Percentiles rank a stretch among this genome's conserved stretches.
Evolutionary conservation across 2,113 vertebrate species (phyloP).

Genomic region (Larimichthys crocea): DNA sequence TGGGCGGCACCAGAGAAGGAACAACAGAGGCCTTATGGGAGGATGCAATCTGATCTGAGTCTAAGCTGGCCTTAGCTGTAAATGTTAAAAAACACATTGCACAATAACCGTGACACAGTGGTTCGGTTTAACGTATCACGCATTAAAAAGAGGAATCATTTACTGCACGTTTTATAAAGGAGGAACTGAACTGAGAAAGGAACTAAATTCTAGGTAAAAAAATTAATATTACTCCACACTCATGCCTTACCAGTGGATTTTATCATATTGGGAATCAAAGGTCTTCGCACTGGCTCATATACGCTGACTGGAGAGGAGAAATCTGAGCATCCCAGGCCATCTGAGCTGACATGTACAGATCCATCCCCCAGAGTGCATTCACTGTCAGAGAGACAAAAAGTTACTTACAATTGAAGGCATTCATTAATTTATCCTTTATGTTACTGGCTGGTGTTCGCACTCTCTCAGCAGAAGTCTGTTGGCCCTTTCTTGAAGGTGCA

Average conservation of each 20-base stretch:
- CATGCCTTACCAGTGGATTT: constrained; percentile 63
- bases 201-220: background rate
- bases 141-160: background rate
- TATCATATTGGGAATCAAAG: constrained; percentile 54
- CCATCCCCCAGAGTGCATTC: constrained; percentile 75
- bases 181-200: background rate
- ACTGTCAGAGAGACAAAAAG: constrained; percentile 67
- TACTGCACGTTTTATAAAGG: background rate
- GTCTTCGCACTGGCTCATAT: constrained; percentile 66
- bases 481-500: constrained; percentile 87
- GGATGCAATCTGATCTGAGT: constrained; percentile 12
- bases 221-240: background rate
- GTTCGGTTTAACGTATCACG: background rate
- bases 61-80: constrained; percentile 41
- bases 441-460: constrained; percentile 62
- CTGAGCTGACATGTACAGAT: constrained; percentile 81
- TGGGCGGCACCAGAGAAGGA: constrained; percentile 17
- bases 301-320: constrained; percentile 73
- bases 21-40: constrained; percentile 35
- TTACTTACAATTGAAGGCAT: constrained; percentile 6
- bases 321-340: constrained; percentile 79
- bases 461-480: constrained; percentile 84
- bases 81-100: constrained; percentile 20
- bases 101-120: background rate
- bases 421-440: background rate